Conservation (phyloP, 1,140 invertebrate genomes). For the Drosophila dunni region DNA sequence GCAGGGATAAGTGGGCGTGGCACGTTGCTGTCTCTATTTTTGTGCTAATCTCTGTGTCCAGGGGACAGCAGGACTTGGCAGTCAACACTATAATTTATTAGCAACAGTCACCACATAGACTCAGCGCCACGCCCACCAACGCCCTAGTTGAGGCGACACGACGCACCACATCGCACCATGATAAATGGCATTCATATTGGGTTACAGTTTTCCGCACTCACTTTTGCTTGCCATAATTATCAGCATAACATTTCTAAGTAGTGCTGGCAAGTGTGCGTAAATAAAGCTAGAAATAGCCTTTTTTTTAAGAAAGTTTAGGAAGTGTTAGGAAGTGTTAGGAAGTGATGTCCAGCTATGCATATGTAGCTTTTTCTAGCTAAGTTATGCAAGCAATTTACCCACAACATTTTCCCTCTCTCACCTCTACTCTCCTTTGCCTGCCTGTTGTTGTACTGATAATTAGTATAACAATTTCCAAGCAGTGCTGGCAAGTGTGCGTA, state of each 20-base stretch:
- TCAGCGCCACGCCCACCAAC: conserved; percentile 18
- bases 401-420: too few relatives aligned
- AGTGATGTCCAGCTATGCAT: too few relatives aligned
- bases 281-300: too few relatives aligned
- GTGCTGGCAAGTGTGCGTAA: background rate
- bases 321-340: too few relatives aligned
- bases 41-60: background rate
- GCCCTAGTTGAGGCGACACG: background rate
- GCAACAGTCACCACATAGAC: conserved; percentile 73
- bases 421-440: conserved; percentile 68
- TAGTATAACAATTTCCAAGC: conserved; percentile 46
- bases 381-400: too few relatives aligned
- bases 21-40: background rate
- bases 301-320: too few relatives aligned
- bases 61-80: conserved; percentile 22
- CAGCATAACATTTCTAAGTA: conserved; percentile 41
- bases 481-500: background rate
- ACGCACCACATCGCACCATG: conserved; percentile 51
- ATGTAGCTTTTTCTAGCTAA: too few relatives aligned
- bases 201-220: conserved; percentile 69
- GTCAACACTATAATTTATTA: conserved; percentile 71
- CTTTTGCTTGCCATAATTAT: conserved; percentile 76
- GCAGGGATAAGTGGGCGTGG: conserved; percentile 31
- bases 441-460: too few relatives aligned
- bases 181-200: conserved; percentile 82